These are phyloP conservation scores for Synergus japonicus DNA, from an alignment of 2,888 invertebrate species.

Conservation along the genomic window DNA sequence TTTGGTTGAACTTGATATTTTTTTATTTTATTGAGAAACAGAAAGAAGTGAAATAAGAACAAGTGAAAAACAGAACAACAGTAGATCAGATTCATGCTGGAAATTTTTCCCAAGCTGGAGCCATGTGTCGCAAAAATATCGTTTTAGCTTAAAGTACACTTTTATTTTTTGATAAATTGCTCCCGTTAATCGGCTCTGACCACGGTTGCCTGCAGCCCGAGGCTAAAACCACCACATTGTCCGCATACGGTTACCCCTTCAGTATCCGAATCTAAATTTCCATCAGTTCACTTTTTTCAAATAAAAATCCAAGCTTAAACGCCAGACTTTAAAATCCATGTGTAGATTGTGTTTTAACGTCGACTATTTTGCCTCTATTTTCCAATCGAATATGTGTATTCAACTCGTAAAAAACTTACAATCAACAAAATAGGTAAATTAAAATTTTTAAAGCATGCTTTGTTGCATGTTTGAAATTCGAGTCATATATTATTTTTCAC, in stretches of 20 bases:
- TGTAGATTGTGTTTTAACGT: constrained; percentile 27
- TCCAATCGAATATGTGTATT: neutral
- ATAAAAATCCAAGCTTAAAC: constrained; percentile 36
- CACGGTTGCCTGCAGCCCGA: constrained; percentile 37
- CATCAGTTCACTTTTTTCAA: constrained; percentile 36
- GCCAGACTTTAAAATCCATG: constrained; percentile 37
- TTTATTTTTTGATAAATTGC: constrained; percentile 55
- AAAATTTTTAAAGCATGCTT: neutral
- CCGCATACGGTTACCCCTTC: constrained; percentile 11
- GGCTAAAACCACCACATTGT: constrained; percentile 33
- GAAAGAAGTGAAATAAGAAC: constrained; percentile 47
- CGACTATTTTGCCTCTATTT: neutral
- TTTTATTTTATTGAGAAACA: neutral
- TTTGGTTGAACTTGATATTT: neutral
- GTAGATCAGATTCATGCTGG: constrained; percentile 43
- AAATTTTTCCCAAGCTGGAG: constrained; percentile 46
- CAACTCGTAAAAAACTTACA: neutral
- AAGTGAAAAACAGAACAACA: constrained; percentile 48
- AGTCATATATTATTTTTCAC: neutral
- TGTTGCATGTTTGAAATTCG: neutral
- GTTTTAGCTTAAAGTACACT: constrained; percentile 51
- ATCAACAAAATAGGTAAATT: neutral
- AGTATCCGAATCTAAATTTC: constrained; percentile 36
- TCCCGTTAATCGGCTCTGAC: constrained; percentile 47
- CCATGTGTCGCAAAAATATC: constrained; percentile 54